A percentile compares a stretch with the other conserved stretches of the same genome.
Evolutionary conservation across 2,888 invertebrate species (phyloP).

Genomic region (Cryptophagus acutangulus): DNA sequence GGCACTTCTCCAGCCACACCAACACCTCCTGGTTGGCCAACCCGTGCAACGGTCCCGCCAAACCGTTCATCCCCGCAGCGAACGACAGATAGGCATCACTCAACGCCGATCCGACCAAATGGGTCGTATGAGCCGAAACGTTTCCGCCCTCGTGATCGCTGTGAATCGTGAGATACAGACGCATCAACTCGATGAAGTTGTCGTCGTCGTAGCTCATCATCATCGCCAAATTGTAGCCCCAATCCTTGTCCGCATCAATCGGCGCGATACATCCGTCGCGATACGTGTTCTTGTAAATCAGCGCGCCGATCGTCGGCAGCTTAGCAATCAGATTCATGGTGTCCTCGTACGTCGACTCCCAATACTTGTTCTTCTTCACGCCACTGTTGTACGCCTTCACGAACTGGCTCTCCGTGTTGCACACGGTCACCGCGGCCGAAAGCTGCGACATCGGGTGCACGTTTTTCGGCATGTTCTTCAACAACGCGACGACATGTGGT

Average conservation of each 20-base stretch:
- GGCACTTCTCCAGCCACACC: slow-evolving; percentile 88
- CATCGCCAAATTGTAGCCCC: slow-evolving; percentile 85
- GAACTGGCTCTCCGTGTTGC: slow-evolving; percentile 90
- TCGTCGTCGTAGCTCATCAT: slow-evolving; percentile 88
- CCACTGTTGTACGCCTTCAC: slow-evolving; percentile 88
- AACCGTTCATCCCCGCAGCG: slow-evolving; percentile 87
- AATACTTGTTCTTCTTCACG: slow-evolving; percentile 82
- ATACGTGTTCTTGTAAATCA: slow-evolving; percentile 87
- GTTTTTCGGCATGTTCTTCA: slow-evolving; percentile 86
- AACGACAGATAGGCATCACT: slow-evolving; percentile 93
- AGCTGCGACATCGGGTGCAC: slow-evolving; percentile 96
- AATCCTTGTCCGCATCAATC: slow-evolving; percentile 85
- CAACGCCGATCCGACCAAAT: slow-evolving; percentile 88
- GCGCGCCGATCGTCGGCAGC: slow-evolving; percentile 90
- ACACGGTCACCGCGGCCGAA: slow-evolving; percentile 82
- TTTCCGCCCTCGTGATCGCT: slow-evolving; percentile 97
- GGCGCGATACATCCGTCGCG: slow-evolving; percentile 82
- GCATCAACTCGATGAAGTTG: slow-evolving; percentile 83
- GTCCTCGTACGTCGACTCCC: slow-evolving; percentile 92
- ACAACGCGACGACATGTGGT: slow-evolving; percentile 83
- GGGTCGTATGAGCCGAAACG: slow-evolving; percentile 91
- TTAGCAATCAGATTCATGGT: slow-evolving; percentile 94
- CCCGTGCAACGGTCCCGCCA: slow-evolving; percentile 94
- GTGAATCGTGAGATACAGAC: slow-evolving; percentile 90
- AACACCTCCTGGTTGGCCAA: slow-evolving; percentile 91